Base-by-base conservation (phyloP, 2,797 vertebrate species). In the Mallotus villosus region DNA sequence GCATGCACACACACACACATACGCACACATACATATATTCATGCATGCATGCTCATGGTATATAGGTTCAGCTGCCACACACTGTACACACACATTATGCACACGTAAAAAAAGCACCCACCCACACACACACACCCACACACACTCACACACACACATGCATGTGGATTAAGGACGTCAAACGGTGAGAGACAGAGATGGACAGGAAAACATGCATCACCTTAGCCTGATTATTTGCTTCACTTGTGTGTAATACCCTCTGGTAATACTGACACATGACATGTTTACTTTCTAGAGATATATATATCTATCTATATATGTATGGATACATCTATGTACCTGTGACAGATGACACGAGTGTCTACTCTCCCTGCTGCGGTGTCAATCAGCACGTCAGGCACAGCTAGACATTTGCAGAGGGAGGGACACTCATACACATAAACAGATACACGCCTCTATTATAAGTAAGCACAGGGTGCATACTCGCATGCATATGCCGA, bases 291-390 rank as follows among this genome's bases (percentile, higher is more conserved):
- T 55, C 16, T 17, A 11, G 3, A n/a, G n/a, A 34, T n/a, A 65
- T n/a, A 5, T 34, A 65, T 22, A 34, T 41, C 37, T 11, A 1
- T 41, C 6, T 41, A 7, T 65, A 34, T 5, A 34, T 34, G 6
- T 34, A 34, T 34, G 1, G 4, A 34, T 34, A 57, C 9, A 9
- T 41, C 37, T 41, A 41, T 11, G 2, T 11, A 11, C 2, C 37
- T 21, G 63, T 65, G 63, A 37, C 63, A 65, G 37, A 46, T 46
- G 63, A 65, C 12, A 46, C 37, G 5, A 14, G 32, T 49, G 63
- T 49, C 37, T 46, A 24, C n/a, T 65, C 63, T 24, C 32, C 1
- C 63, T 65, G 37, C 12, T 22, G 12, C 11, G 8, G 37, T 65
- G 37, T 65, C 63, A 65, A 17, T 46, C 63, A 14, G 32, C 37